Evolutionary conservation across 2,113 vertebrate species (phyloP).

Genomic region (Cromileptes altivelis): DNA sequence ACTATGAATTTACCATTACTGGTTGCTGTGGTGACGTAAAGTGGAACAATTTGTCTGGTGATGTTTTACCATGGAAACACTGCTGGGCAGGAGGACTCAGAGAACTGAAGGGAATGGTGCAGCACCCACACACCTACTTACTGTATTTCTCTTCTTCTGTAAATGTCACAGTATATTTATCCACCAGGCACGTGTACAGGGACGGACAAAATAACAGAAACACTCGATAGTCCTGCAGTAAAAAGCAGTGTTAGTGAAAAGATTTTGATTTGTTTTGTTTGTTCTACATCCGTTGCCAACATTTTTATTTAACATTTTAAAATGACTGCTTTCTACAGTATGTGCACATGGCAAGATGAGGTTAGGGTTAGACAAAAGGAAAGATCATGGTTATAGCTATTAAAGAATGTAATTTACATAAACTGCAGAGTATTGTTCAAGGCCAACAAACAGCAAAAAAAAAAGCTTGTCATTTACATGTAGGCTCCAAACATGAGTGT

Average conservation of each 20-base stretch:
- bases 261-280: neutral
- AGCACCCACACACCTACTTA: conserved; percentile 43
- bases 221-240: neutral
- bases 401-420: too few species aligned
- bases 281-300: neutral
- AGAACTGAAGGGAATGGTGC: conserved; percentile 23
- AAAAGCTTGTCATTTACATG: too few species aligned
- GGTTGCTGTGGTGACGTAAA: neutral
- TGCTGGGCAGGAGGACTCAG: conserved; percentile 20
- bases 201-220: neutral
- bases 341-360: too few species aligned
- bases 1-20: conserved; percentile 16
- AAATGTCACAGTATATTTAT: neutral
- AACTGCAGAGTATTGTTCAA: too few species aligned
- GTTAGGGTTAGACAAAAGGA: too few species aligned
- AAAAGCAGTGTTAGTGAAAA: neutral
- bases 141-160: conserved; percentile 15
- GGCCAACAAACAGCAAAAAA: too few species aligned
- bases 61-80: conserved; percentile 53
- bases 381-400: too few species aligned
- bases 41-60: conserved; percentile 48
- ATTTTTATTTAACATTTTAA: too few species aligned
- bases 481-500: too few species aligned
- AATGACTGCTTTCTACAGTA: too few species aligned
- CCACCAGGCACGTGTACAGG: neutral